A percentile compares a stretch with the other conserved stretches of the same genome.
Evolutionary conservation across 1,140 invertebrate genomes (phyloP).

Genomic region (Chymomyza costata): DNA sequence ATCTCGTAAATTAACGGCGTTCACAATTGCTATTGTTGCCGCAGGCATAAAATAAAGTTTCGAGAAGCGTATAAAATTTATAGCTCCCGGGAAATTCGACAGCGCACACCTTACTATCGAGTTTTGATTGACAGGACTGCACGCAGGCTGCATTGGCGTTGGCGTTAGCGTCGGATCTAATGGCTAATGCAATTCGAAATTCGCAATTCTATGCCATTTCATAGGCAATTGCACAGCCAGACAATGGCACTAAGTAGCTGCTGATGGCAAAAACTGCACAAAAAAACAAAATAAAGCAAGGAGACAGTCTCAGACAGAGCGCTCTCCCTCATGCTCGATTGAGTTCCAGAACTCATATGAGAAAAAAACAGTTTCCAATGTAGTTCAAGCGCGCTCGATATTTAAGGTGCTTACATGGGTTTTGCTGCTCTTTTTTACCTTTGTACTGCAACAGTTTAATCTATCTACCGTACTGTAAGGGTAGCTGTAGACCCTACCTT

Average conservation of each 20-base stretch:
- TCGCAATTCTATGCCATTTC: slow-evolving; percentile 67
- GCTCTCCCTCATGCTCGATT: slow-evolving; percentile 46
- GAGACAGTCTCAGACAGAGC: not conserved
- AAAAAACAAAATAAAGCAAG: slow-evolving; percentile 2
- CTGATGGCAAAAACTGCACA: slow-evolving; percentile 3
- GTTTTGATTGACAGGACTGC: slow-evolving; percentile 67
- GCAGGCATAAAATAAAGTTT: slow-evolving; percentile 69
- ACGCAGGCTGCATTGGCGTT: slow-evolving; percentile 28
- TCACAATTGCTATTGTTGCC: slow-evolving; percentile 42
- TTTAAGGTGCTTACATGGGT: slow-evolving; percentile 71
- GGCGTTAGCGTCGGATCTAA: no score
- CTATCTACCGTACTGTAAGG: no score
- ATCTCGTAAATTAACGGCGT: slow-evolving; percentile 74
- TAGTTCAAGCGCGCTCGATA: slow-evolving; percentile 41
- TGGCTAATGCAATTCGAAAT: slow-evolving; percentile 64
- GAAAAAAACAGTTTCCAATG: slow-evolving; percentile 25
- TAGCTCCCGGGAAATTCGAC: slow-evolving; percentile 61
- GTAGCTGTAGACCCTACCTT: not conserved
- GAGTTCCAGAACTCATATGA: slow-evolving; percentile 47
- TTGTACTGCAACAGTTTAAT: not conserved
- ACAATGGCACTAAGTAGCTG: slow-evolving; percentile 64
- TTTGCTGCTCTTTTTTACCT: slow-evolving; percentile 41
- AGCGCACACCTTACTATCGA: slow-evolving; percentile 61
- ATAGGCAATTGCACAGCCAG: slow-evolving; percentile 55
- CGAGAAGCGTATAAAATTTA: slow-evolving; percentile 72